These are phyloP conservation scores for Anabas testudineus DNA, from an alignment of 2,797 vertebrate genomes.

Conservation along the genomic window DNA sequence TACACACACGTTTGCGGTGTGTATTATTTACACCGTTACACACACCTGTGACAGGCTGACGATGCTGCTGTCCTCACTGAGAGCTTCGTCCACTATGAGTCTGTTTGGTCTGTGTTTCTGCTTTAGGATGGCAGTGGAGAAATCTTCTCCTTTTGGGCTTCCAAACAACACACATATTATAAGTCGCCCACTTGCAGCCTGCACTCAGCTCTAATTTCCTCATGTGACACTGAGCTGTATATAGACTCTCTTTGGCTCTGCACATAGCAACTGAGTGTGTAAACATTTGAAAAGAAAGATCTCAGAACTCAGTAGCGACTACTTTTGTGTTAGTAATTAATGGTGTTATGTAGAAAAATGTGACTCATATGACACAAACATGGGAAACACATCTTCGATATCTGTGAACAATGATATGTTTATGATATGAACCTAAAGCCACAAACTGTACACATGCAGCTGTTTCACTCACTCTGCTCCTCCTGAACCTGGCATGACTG, in stretches of 20 bases:
- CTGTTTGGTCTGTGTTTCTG: constrained; percentile 85
- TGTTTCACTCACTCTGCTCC: constrained; percentile 75
- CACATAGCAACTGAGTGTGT: constrained; percentile 48
- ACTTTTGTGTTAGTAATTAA: background rate
- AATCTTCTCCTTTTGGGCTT: constrained; percentile 83
- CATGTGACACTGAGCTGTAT: constrained; percentile 75
- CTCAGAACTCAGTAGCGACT: background rate
- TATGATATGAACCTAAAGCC: background rate
- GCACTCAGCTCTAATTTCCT: constrained; percentile 72
- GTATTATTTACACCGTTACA: background rate
- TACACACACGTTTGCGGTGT: background rate
- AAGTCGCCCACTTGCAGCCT: constrained; percentile 39
- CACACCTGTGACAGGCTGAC: constrained; percentile 82
- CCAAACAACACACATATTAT: constrained; percentile 54
- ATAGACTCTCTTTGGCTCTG: constrained; percentile 58
- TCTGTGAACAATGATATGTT: background rate
- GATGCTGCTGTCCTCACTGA: constrained; percentile 86
- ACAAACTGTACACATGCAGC: constrained; percentile 34
- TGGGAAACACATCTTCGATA: background rate
- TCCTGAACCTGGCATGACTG: constrained; percentile 69
- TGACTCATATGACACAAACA: background rate
- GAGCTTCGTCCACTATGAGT: constrained; percentile 83
- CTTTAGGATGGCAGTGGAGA: constrained; percentile 85
- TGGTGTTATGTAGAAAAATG: background rate
- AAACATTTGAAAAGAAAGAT: constrained; percentile 4